These are phyloP conservation scores for Xestia rhomboidea DNA, from an alignment of 2,888 invertebrate species.

Conservation along the genomic window DNA sequence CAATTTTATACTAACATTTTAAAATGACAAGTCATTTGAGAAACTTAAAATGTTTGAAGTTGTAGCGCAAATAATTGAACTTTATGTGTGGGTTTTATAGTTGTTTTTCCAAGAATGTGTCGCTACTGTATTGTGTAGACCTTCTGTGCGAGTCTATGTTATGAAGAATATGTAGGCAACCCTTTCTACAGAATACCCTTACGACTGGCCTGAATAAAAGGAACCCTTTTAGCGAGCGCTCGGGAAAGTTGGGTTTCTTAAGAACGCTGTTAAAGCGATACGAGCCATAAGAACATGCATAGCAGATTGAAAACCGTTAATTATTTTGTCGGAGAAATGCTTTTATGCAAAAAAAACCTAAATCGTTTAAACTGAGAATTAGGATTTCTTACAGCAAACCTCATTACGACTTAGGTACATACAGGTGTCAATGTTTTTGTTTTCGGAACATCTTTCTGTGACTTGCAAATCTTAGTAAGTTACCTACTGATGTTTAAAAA, in stretches of 20 bases:
- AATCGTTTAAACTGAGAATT: not conserved
- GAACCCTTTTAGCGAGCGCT: slow-evolving; percentile 42
- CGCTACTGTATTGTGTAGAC: not conserved
- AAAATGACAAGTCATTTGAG: not conserved
- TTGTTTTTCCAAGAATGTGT: not conserved
- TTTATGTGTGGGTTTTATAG: not conserved
- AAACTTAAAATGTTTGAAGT: not conserved
- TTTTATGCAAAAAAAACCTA: not conserved
- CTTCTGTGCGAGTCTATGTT: slow-evolving; percentile 7
- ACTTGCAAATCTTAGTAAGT: not conserved
- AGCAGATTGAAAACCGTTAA: slow-evolving; percentile 24
- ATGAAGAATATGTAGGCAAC: slow-evolving; percentile 2
- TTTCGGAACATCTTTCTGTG: not conserved
- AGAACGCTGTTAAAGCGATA: slow-evolving; percentile 24
- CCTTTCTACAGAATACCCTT: slow-evolving; percentile 26
- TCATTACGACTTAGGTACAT: not conserved
- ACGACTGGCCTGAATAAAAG: slow-evolving; percentile 36
- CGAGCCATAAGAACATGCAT: slow-evolving; percentile 23
- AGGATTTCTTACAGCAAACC: not conserved
- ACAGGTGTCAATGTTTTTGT: not conserved
- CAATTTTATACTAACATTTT: not conserved
- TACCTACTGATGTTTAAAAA: slow-evolving; percentile 2
- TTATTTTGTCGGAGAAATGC: not conserved
- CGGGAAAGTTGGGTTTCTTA: slow-evolving; percentile 17
- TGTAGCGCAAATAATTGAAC: not conserved